Evolutionary conservation across 2,113 vertebrate species (phyloP).

Genomic region (Hemiprocne comata): DNA sequence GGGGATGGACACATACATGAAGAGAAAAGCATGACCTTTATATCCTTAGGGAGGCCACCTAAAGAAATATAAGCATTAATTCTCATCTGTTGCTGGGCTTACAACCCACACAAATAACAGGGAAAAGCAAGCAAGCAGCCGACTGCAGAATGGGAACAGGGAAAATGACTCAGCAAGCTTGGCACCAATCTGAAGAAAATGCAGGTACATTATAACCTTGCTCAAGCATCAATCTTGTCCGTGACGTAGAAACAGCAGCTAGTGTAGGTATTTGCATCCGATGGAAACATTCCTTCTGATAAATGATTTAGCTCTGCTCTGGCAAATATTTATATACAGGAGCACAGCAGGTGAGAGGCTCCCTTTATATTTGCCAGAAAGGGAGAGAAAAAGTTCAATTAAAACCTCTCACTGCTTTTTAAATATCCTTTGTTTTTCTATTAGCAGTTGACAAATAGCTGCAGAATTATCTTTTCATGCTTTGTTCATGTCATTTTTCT

Average conservation of each 20-base stretch:
- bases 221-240: not conserved
- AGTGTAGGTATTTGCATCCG: not conserved
- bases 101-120: slow-evolving; percentile 57
- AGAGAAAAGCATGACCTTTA: not conserved
- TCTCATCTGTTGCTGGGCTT: slow-evolving; percentile 52
- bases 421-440: not conserved
- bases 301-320: slow-evolving; percentile 2
- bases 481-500: slow-evolving; percentile 42
- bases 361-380: not conserved
- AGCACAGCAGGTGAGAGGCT: slow-evolving; percentile 16
- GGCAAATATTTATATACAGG: not conserved
- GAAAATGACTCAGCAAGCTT: slow-evolving; percentile 71
- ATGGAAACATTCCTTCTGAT: not conserved
- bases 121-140: slow-evolving; percentile 21
- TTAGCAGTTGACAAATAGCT: slow-evolving; percentile 28
- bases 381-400: slow-evolving; percentile 7
- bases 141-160: slow-evolving; percentile 42
- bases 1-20: not conserved
- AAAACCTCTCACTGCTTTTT: not conserved
- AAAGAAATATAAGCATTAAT: slow-evolving; percentile 35
- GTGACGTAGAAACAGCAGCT: not conserved
- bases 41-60: slow-evolving; percentile 37
- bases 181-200: slow-evolving; percentile 44
- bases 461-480: slow-evolving; percentile 36
- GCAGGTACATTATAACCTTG: slow-evolving; percentile 57